phyloP scores from a whole-genome alignment of 2,888 invertebrate genomes.

The Cylindroiulus punctatus region DNA sequence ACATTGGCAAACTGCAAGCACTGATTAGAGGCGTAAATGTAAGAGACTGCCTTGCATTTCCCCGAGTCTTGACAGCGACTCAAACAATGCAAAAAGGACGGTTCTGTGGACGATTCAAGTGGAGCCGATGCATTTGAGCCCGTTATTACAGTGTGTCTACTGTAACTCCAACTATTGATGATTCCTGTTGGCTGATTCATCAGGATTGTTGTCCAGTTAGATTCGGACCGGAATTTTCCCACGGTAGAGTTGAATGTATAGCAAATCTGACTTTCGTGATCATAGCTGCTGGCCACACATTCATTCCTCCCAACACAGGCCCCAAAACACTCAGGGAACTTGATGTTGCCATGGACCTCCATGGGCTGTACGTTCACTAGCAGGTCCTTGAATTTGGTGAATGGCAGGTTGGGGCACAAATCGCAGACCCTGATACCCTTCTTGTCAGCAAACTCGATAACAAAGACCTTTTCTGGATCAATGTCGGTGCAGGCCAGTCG shows the following conservation, averaged over 20 bases:
- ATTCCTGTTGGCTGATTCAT: slow-evolving; percentile 7
- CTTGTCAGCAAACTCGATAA: background rate
- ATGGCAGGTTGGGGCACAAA: background rate
- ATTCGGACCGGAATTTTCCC: background rate
- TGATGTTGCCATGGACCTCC: background rate
- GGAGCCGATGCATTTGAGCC: background rate
- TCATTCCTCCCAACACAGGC: background rate
- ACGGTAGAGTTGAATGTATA: background rate
- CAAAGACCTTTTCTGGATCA: background rate
- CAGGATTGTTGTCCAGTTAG: background rate
- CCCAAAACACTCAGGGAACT: background rate
- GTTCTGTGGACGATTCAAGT: background rate
- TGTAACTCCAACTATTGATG: background rate
- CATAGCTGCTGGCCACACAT: background rate
- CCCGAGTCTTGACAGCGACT: background rate
- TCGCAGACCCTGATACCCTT: background rate
- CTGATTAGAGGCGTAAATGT: background rate
- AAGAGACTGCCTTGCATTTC: background rate
- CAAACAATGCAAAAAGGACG: background rate
- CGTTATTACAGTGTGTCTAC: background rate
- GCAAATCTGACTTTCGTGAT: background rate
- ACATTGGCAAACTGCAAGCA: background rate
- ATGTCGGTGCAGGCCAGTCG: background rate
- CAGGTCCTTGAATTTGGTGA: background rate
- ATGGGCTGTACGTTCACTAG: background rate